A percentile compares a stretch with the other conserved stretches of the same genome.
Evolutionary conservation across 2,797 vertebrate genomes (phyloP).

Genomic region (Tarsius wallacei): DNA sequence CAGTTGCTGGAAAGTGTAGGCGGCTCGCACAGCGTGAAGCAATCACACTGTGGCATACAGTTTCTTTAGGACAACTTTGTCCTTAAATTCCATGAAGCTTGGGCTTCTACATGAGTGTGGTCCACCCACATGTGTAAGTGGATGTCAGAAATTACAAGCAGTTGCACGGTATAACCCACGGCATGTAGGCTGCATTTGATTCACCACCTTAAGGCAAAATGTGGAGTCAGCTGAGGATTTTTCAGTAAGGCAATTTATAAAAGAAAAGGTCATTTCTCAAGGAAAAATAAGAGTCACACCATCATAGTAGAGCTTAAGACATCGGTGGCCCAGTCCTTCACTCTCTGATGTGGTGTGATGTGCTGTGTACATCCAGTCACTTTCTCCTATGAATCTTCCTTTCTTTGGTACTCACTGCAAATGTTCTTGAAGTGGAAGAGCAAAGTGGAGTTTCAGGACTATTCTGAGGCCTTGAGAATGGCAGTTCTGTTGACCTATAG

Average conservation of each 20-base stretch:
- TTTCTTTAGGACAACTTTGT: constrained; percentile 82
- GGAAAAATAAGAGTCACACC: neutral
- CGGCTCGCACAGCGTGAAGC: constrained; percentile 84
- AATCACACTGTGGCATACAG: constrained; percentile 79
- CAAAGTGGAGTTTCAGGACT: neutral
- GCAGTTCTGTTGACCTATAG: neutral
- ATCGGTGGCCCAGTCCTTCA: too few relatives aligned
- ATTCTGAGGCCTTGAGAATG: neutral
- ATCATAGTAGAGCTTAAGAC: accelerated
- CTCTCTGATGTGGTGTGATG: neutral
- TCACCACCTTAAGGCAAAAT: neutral
- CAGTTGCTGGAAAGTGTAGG: constrained; percentile 87
- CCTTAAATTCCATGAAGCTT: constrained; percentile 75
- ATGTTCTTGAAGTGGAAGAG: accelerated
- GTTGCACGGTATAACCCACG: neutral
- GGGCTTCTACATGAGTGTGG: constrained; percentile 7
- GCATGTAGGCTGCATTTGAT: constrained; percentile 32
- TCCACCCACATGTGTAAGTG: neutral
- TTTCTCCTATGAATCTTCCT: neutral
- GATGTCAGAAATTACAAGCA: constrained; percentile 32
- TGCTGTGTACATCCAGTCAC: too few relatives aligned
- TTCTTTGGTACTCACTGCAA: neutral
- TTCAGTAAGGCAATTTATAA: constrained; percentile 19
- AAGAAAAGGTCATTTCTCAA: neutral
- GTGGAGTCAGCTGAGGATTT: neutral